Base-by-base conservation (phyloP, 2,113 vertebrate species). In the Vombatus ursinus region DNA sequence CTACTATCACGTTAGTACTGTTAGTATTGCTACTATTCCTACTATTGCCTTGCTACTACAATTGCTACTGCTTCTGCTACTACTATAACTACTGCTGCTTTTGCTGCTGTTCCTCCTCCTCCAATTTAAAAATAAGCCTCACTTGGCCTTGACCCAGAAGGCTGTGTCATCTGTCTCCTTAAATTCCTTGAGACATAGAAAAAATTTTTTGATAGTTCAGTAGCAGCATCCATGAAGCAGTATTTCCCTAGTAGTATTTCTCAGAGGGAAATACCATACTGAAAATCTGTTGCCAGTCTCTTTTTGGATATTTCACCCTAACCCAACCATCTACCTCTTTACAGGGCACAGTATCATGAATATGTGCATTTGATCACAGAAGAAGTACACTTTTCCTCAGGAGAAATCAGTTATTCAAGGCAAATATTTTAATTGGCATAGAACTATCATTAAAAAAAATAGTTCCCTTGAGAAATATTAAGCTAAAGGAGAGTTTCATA, bases 351-450 rank as follows among this genome's bases (percentile, higher is more conserved):
- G 28, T 3, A 44, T 68, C 3, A 53, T 77, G 8, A 44, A 48
- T 90, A 31, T 94, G 8, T 31, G 37, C 49, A 50, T 47, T 91
- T 50, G 92, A 50, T 44, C 25, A 52, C 19, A 57, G 8, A 49
- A 92, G 4, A 89, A 12, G 51, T 19, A 50, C 3, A 49, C 84
- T 91, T 68, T 1, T 11, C 92, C 47, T 22, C 11, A 77, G 49
- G 57, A 90, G 50, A 92, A 95, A 77, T 92, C 0, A 14, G 52
- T 4, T 90, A 28, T 91, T 92, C 37, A 54, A 90, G 47, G 26
- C 61, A 84, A 94, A 26, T 92, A 90, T 90, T 95, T n/a, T 25
- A 53, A 68, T 49, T 52, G 5, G 90, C 93, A 19, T 52, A 95
- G 50, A 93, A 54, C 3, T 95, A n/a, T 25, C 28, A 54, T 47